Conservation (phyloP, 2,113 vertebrate species). For the Argyrosomus japonicus region DNA sequence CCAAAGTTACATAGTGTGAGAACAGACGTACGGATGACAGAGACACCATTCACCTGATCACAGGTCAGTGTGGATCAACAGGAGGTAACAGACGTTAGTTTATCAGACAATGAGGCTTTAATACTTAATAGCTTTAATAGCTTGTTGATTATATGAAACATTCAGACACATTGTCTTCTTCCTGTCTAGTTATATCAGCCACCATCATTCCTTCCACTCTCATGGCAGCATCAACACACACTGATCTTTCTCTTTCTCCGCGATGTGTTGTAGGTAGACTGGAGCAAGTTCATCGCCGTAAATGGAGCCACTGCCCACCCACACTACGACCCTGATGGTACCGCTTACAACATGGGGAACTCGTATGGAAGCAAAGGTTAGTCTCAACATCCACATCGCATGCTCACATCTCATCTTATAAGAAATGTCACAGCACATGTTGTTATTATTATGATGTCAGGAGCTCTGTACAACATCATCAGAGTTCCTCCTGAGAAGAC, state of each 20-base stretch:
- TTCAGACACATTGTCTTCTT: neutral
- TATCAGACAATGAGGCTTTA: no score
- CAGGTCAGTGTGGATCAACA: no score
- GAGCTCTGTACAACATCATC: constrained; percentile 91
- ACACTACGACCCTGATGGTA: constrained; percentile 93
- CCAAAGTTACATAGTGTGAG: no score
- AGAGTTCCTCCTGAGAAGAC: constrained; percentile 85
- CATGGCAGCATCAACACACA: neutral
- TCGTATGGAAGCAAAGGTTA: constrained; percentile 90
- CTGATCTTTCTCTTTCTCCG: neutral
- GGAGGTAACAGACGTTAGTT: no score
- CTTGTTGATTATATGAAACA: neutral
- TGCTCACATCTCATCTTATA: neutral
- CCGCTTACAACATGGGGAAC: constrained; percentile 96
- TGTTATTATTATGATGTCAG: constrained; percentile 69
- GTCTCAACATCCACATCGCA: neutral
- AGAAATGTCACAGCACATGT: neutral
- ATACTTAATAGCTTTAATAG: no score
- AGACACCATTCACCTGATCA: no score
- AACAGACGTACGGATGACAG: no score
- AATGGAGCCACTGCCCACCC: constrained; percentile 96
- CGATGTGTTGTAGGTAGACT: constrained; percentile 88
- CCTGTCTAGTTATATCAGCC: neutral
- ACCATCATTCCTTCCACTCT: neutral
- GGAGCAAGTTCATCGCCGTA: constrained; percentile 93